Conservation (phyloP, 2,888 invertebrate genomes). For the Cosmopolites sordidus region DNA sequence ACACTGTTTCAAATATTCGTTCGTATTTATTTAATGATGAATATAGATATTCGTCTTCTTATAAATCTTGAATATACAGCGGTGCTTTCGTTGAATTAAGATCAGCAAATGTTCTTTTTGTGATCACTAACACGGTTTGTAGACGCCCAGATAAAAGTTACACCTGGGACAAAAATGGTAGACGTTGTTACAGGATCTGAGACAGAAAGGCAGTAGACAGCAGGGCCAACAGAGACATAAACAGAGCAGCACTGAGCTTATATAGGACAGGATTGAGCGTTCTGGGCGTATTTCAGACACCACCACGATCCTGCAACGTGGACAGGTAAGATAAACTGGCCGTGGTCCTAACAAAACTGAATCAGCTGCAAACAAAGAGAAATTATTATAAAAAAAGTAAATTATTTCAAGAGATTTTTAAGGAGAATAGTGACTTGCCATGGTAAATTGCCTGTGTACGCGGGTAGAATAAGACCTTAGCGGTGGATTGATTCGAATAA, state of each 20-base stretch:
- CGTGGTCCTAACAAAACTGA: conserved; percentile 42
- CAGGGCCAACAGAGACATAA: conserved; percentile 47
- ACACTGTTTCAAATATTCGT: no score
- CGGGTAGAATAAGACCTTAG: no score
- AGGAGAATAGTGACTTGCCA: no score
- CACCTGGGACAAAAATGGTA: conserved; percentile 46
- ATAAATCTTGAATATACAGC: no score
- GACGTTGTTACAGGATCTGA: conserved; percentile 44
- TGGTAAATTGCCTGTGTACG: no score
- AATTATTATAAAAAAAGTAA: no score
- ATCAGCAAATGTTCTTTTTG: no score
- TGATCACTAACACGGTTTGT: conserved; percentile 46
- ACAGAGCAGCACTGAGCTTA: conserved; percentile 43
- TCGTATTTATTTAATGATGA: no score
- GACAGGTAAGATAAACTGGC: conserved; percentile 42
- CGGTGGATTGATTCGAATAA: no score
- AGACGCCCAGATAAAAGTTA: conserved; percentile 43
- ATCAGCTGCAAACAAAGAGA: conserved; percentile 32
- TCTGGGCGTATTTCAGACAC: conserved; percentile 39
- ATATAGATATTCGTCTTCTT: no score
- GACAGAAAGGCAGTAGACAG: conserved; percentile 45
- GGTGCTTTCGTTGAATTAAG: no score
- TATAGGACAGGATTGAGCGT: conserved; percentile 41
- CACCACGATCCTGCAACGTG: conserved; percentile 41
- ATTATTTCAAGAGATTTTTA: no score